Percentiles rank a stretch among this genome's conserved stretches.
Evolutionary conservation across 2,797 vertebrate genomes (phyloP).

Genomic region (Uromys caudimaculatus): DNA sequence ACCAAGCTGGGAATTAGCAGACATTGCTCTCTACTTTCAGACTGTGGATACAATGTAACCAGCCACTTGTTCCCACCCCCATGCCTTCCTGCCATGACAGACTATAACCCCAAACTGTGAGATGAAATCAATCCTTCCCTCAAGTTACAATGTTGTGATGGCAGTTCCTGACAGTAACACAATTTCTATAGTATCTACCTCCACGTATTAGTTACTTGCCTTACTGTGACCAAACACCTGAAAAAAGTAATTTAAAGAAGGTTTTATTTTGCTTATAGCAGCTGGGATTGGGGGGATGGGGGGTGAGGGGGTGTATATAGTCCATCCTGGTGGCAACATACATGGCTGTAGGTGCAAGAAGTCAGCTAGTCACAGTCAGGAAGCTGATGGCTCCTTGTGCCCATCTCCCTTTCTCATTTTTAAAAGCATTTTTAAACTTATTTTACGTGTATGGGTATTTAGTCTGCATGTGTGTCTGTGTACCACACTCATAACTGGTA

Average conservation of each 20-base stretch:
- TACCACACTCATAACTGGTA: background rate
- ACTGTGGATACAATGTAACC: background rate
- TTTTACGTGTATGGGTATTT: background rate
- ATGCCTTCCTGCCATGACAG: background rate
- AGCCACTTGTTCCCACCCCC: no score
- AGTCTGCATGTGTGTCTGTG: background rate
- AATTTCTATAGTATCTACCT: background rate
- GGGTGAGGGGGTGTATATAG: no score
- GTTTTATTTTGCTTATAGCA: background rate
- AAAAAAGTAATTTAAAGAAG: background rate
- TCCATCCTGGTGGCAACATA: no score
- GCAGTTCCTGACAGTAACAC: background rate
- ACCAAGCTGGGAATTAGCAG: background rate
- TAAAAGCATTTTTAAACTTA: background rate
- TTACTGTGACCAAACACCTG: background rate
- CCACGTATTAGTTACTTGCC: background rate
- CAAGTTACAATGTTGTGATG: background rate
- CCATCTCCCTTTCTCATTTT: background rate
- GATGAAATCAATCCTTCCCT: background rate
- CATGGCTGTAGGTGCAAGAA: background rate
- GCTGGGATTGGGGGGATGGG: rapidly evolving
- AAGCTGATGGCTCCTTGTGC: background rate
- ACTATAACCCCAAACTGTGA: background rate
- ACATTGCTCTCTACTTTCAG: background rate
- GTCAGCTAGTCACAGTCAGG: background rate